Evolutionary conservation across 2,113 vertebrate species (phyloP).

Genomic region (Nothoprocta pentlandii): DNA sequence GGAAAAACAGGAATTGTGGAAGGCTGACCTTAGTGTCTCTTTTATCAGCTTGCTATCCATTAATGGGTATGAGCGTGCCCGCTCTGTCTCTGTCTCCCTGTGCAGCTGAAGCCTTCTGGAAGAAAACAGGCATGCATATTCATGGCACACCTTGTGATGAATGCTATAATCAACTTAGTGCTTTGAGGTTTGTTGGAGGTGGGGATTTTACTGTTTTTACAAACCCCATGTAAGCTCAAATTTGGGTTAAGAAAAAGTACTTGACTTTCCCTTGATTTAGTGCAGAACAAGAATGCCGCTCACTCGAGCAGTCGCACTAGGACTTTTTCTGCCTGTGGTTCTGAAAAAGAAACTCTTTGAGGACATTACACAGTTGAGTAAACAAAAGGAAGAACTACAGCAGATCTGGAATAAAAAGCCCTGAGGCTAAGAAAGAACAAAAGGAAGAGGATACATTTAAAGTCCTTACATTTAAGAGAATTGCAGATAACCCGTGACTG

Average conservation of each 20-base stretch:
- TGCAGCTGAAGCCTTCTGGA: not conserved
- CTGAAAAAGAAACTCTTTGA: conserved; percentile 44
- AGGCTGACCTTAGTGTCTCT: not conserved
- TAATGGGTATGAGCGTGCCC: not conserved
- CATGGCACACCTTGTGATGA: not conserved
- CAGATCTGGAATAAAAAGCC: conserved; percentile 29
- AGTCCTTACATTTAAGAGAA: conserved; percentile 19
- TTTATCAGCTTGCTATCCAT: not conserved
- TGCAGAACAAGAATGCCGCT: not conserved
- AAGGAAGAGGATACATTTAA: conserved; percentile 15
- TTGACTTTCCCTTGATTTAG: conserved; percentile 15
- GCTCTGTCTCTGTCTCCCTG: not conserved
- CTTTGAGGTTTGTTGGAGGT: not conserved
- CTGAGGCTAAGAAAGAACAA: conserved; percentile 42
- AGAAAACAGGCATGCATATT: not conserved
- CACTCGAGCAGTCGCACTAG: not conserved
- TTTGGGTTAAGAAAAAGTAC: not conserved
- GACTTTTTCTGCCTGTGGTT: conserved; percentile 21
- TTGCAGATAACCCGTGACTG: not conserved
- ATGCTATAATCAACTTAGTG: fast-evolving
- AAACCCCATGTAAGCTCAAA: not conserved
- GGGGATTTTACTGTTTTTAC: not conserved
- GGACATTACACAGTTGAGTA: conserved; percentile 48
- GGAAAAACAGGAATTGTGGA: not conserved
- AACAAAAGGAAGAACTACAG: conserved; percentile 55